Base-by-base conservation (phyloP, 2,113 vertebrate genomes). In the Planiliza haematocheilus region DNA sequence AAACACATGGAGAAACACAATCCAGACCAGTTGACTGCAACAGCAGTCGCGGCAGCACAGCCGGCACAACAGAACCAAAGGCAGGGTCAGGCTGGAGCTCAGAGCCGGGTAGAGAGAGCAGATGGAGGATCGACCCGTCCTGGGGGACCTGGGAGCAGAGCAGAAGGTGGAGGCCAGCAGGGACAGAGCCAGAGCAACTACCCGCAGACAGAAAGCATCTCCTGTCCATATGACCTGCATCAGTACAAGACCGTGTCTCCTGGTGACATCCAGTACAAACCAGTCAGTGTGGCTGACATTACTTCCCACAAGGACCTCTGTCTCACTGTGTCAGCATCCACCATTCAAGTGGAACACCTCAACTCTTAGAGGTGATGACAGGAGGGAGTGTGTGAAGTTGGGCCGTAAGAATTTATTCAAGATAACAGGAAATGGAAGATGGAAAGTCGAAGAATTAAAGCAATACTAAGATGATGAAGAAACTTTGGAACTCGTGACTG, bases 1-100 rank as follows among this genome's bases (percentile, higher is more conserved):
- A 98, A 99, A 94, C 98, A 99, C 91, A 98, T 99, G 97, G 93
- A 95, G 91, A 99, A 99, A 96, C 98, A 99, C 94, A 97, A 97
- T 92, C 95, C 96, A 18, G 92, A 94, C 70, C 88, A 91, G 74
- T 81, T 92, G 65, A 83, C 79, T 30, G 82, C 89, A 37, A 46
- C 91, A 8, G 87, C 86, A 12, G 81, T 84, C 9, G 79, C 70
- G 34, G 76, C 86, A 51, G 71, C 82, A 43, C 86, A 78, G 82
- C 10, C 85, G 81, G 92, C 93, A 82, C 95, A 93, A 52, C 94
- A 94, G 90, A 95, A 72, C 86, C 92, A 90, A 83, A 84, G 72
- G 65, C 91, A 91, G n/a, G 86, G 73, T 86, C 14, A 94, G 87
- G 72, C 94, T 79, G 92, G 94, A 59, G 70, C 60, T 57, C 90